These are phyloP conservation scores for Agapostemon virescens DNA, from an alignment of 2,888 invertebrate species.

Conservation along the genomic window DNA sequence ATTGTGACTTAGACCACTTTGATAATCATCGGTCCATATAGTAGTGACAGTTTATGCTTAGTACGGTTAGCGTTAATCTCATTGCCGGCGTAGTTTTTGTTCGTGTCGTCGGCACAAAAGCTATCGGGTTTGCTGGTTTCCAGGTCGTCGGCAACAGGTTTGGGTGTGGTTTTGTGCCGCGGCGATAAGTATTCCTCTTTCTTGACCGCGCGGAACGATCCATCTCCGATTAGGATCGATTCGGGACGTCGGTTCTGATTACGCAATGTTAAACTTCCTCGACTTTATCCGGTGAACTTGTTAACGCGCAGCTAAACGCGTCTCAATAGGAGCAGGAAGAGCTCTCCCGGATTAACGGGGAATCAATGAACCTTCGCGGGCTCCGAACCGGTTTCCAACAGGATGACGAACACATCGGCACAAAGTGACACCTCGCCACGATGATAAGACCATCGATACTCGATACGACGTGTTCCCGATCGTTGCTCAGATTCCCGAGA, in stretches of 20 bases:
- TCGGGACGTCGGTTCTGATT: constrained; percentile 13
- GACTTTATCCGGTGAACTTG: not conserved
- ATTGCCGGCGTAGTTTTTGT: too few relatives aligned
- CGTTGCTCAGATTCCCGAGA: constrained; percentile 2
- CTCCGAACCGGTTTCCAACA: constrained; percentile 60
- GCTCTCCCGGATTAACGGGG: constrained; percentile 51
- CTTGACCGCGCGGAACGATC: constrained; percentile 24
- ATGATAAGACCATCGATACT: constrained; percentile 56
- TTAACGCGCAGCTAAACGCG: constrained; percentile 1
- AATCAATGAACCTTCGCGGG: constrained; percentile 62
- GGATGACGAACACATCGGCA: constrained; percentile 58
- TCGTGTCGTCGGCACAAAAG: constrained; percentile 60
- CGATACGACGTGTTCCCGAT: constrained; percentile 31
- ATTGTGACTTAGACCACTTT: too few relatives aligned
- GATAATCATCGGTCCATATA: too few relatives aligned
- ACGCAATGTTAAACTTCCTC: constrained; percentile 7
- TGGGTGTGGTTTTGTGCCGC: constrained; percentile 46
- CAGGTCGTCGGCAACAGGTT: constrained; percentile 62
- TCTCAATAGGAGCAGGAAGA: constrained; percentile 54
- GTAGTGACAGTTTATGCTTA: too few relatives aligned
- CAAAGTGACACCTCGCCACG: constrained; percentile 60
- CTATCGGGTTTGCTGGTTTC: constrained; percentile 64
- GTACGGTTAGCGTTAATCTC: too few relatives aligned
- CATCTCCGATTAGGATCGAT: constrained; percentile 41
- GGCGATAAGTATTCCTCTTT: constrained; percentile 33